Percentiles rank a stretch among this genome's conserved stretches.
phyloP scores from a whole-genome alignment of 2,888 invertebrate species.

The Hypselothyrea guttata region DNA sequence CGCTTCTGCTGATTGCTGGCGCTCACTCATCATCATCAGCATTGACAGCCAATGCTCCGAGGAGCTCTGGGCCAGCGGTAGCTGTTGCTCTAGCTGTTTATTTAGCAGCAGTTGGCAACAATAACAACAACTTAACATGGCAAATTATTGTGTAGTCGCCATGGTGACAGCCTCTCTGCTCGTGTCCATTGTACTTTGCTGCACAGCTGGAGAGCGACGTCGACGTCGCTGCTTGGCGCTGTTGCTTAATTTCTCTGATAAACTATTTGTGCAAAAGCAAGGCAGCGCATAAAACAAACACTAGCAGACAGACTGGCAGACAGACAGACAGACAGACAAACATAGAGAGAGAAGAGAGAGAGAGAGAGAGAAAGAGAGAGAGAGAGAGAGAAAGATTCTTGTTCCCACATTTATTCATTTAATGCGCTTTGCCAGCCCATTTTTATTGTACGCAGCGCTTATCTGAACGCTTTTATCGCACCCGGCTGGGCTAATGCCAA shows the following conservation, averaged over 20 bases:
- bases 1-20: conserved; percentile 4
- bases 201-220: conserved; percentile 55
- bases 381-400: conserved; percentile 5
- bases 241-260: conserved; percentile 65
- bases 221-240: conserved; percentile 8
- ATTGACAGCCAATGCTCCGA: conserved; percentile 34
- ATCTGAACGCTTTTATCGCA: conserved; percentile 47
- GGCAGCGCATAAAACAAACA: conserved; percentile 10
- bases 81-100: conserved; percentile 39
- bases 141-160: conserved; percentile 37
- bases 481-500: conserved; percentile 14
- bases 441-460: conserved; percentile 44
- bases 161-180: conserved; percentile 15
- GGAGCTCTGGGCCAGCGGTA: conserved; percentile 30
- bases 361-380: conserved; percentile 15
- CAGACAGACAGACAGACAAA: conserved; percentile 17
- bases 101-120: conserved; percentile 34
- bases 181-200: conserved; percentile 38
- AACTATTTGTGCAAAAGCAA: conserved; percentile 48
- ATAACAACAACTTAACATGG: conserved; percentile 31
- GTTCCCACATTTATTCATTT: conserved; percentile 23
- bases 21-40: conserved; percentile 28
- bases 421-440: conserved; percentile 26
- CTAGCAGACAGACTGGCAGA: conserved; percentile 17
- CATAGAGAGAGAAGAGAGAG: conserved; percentile 3